phyloP scores from a whole-genome alignment of 2,888 invertebrate species.

The Endomychus coccineus region DNA sequence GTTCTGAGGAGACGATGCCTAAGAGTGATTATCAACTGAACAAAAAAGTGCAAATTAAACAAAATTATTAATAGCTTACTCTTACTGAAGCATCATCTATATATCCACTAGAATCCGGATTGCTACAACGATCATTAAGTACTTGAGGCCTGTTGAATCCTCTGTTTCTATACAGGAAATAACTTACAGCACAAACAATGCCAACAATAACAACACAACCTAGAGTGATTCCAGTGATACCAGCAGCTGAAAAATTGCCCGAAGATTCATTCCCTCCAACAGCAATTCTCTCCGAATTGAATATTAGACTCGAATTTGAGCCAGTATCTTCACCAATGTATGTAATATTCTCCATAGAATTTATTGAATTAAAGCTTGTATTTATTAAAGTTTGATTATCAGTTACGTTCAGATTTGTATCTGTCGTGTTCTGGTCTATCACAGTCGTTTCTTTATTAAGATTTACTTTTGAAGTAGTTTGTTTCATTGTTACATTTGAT shows the following conservation, averaged over 20 bases:
- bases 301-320: constrained; percentile 28
- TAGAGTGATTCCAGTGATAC: constrained; percentile 62
- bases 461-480: constrained; percentile 16
- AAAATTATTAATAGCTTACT: constrained; percentile 49
- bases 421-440: constrained; percentile 35
- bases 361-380: constrained; percentile 28
- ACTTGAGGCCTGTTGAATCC: constrained; percentile 79
- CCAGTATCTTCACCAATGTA: constrained; percentile 28
- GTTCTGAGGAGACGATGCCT: too few relatives aligned
- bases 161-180: constrained; percentile 61
- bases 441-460: constrained; percentile 35
- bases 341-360: constrained; percentile 30
- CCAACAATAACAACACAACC: constrained; percentile 59
- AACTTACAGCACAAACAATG: constrained; percentile 57
- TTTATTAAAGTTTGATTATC: constrained; percentile 29
- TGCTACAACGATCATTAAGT: constrained; percentile 72
- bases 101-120: constrained; percentile 80
- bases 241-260: constrained; percentile 37
- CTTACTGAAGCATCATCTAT: constrained; percentile 80
- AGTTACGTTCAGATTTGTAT: constrained; percentile 25
- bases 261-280: constrained; percentile 20
- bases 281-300: constrained; percentile 26
- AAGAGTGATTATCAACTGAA: too few relatives aligned
- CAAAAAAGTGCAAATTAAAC: constrained; percentile 23
- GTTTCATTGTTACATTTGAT: constrained; percentile 17